A percentile compares a stretch with the other conserved stretches of the same genome.
phyloP scores from a whole-genome alignment of 2,888 invertebrate species.

The Podotricha telesiphe region DNA sequence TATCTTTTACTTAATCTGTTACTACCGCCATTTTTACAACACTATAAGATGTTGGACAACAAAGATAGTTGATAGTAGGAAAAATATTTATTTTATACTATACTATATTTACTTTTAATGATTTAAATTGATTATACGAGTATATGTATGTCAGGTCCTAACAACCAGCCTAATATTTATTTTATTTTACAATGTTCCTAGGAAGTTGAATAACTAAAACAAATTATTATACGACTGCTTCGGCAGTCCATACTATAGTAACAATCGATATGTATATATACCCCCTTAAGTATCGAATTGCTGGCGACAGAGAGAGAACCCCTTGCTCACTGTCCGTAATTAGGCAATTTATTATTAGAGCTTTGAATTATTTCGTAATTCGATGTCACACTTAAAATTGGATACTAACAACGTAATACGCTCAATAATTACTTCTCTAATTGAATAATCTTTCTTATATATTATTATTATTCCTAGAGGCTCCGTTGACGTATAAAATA shows the following conservation, averaged over 20 bases:
- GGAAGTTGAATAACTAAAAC: neutral
- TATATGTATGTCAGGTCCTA: no score
- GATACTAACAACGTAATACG: constrained; percentile 44
- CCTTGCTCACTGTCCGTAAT: constrained; percentile 56
- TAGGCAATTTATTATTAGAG: constrained; percentile 52
- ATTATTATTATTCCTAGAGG: neutral
- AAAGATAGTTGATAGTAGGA: constrained; percentile 20
- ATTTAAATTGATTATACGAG: no score
- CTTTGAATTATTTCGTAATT: constrained; percentile 69
- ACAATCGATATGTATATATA: constrained; percentile 65
- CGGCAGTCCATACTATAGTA: constrained; percentile 3
- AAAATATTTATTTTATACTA: no score
- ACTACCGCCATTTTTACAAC: constrained; percentile 57
- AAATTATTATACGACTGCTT: neutral
- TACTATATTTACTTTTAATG: no score
- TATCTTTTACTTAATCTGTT: constrained; percentile 74
- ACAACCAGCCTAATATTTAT: no score
- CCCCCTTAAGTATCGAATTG: constrained; percentile 66
- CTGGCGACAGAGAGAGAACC: constrained; percentile 51
- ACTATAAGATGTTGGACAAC: constrained; percentile 39
- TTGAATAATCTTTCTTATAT: constrained; percentile 6
- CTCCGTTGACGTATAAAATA: neutral
- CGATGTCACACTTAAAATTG: constrained; percentile 57
- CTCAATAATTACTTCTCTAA: constrained; percentile 25
- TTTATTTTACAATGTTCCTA: no score